Percentiles rank a stretch among this genome's conserved stretches.
These are phyloP conservation scores for Tipula unca DNA, from an alignment of 2,888 invertebrate genomes.

Conservation along the genomic window DNA sequence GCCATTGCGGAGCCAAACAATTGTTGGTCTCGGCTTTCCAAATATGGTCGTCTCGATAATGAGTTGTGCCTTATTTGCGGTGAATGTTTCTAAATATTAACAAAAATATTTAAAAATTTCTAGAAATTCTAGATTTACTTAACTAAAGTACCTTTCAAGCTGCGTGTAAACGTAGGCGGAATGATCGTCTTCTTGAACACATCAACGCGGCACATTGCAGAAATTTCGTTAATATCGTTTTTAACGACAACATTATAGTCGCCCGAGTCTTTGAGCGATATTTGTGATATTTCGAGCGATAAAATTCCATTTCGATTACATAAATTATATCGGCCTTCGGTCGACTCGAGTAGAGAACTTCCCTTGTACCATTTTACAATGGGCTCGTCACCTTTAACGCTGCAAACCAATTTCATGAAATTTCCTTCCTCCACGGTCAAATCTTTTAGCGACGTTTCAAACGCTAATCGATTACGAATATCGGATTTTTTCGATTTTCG, in stretches of 20 bases:
- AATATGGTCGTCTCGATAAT: slow-evolving; percentile 44
- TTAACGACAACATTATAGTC: slow-evolving; percentile 69
- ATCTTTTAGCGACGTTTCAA: slow-evolving; percentile 66
- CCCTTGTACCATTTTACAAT: slow-evolving; percentile 66
- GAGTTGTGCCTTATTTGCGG: slow-evolving; percentile 43
- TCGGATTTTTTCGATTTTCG: slow-evolving; percentile 33
- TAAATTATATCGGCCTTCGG: slow-evolving; percentile 46
- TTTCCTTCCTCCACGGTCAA: slow-evolving; percentile 65
- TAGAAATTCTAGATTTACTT: slow-evolving; percentile 15
- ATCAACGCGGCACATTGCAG: slow-evolving; percentile 57
- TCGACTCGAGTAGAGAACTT: slow-evolving; percentile 45
- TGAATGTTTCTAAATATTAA: slow-evolving; percentile 53
- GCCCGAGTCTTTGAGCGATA: slow-evolving; percentile 59
- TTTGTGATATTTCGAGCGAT: slow-evolving; percentile 64
- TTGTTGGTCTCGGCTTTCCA: slow-evolving; percentile 46
- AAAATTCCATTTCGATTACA: slow-evolving; percentile 56
- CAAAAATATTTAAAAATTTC: neutral
- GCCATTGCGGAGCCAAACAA: slow-evolving; percentile 58
- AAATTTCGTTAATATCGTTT: slow-evolving; percentile 61
- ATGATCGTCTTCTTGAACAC: slow-evolving; percentile 46
- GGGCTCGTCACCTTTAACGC: slow-evolving; percentile 62
- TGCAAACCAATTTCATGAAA: slow-evolving; percentile 68
- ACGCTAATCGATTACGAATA: slow-evolving; percentile 58
- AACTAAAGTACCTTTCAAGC: slow-evolving; percentile 18
- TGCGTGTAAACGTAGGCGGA: slow-evolving; percentile 21